Base-by-base conservation (phyloP, 1,140 invertebrate genomes). In the Rhopalosiphum maidis region DNA sequence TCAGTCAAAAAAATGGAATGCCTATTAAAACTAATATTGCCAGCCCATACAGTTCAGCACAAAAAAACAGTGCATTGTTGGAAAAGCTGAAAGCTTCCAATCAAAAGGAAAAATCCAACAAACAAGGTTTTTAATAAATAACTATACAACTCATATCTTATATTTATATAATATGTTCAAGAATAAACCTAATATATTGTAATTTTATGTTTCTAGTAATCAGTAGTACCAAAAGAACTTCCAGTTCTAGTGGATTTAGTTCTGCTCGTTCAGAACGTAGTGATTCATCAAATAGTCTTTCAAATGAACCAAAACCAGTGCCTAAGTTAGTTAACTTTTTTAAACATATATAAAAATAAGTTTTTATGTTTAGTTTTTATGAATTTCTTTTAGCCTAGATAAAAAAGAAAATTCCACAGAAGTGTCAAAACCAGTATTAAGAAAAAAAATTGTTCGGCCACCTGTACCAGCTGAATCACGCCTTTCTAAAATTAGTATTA, bases 211-310 rank as follows among this genome's bases (percentile, higher is more conserved):
- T 94, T 94, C 30, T 83, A 94, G 94, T 88, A 90, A 88, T 94
- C 1, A 96, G 96, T 41, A 96, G 97, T 54, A 97, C 97, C 30
- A 98, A 98, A 95, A 96, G 98, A 88, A 98, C 98, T 3, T 98
- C 98, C 94, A 98, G 98, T 87, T 98, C 97, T 48, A 98, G 98
- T 94, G 98, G 98, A 5, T 98, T 98, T 95, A 98, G 97, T 92
- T 98, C 98, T 23, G 98, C 98, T 1, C 96, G 97, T 94, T 98
- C 98, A 90, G 98, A 98, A 95, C 96, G 97, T 94, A 98, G 97
- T 30, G 97, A 98, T 95, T 96, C 96, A 46, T 96, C 96, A 8
- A 96, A 96, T 15, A 95, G 95, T 94, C 94, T 95, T 25, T 95
- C 95, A 94, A 95, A 95, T 93, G 96, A 96, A 94, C 94, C 55